Conservation (phyloP, 2,888 invertebrate genomes). For the Drosophila subquinaria region DNA sequence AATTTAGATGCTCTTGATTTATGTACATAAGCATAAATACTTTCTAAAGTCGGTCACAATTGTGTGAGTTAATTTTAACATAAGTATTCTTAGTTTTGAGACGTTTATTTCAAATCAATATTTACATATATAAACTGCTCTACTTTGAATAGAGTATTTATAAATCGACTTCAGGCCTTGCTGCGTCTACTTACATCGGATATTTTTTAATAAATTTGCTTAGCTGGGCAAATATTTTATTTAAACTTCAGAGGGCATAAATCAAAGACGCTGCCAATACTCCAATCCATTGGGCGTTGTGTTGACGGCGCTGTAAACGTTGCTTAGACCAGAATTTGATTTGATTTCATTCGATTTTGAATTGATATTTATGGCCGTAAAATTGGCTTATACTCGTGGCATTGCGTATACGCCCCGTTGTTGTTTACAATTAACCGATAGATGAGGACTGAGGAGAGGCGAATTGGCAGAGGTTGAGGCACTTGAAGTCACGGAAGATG, state of each 20-base stretch:
- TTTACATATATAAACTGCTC: not conserved
- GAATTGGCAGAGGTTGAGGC: not conserved
- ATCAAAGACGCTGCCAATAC: constrained; percentile 53
- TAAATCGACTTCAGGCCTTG: not conserved
- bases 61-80: no score
- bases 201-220: constrained; percentile 70
- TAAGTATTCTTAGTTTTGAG: no score
- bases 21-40: no score
- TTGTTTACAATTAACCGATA: constrained; percentile 53
- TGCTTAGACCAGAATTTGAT: constrained; percentile 31
- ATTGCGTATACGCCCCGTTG: constrained; percentile 45
- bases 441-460: constrained; percentile 3
- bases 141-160: constrained; percentile 14
- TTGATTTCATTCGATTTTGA: constrained; percentile 37
- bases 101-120: not conserved
- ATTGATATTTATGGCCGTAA: constrained; percentile 69
- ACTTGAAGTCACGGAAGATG: constrained; percentile 32
- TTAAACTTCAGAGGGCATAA: constrained; percentile 57
- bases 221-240: constrained; percentile 67
- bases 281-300: not conserved
- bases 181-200: constrained; percentile 5
- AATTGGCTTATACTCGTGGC: constrained; percentile 61
- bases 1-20: no score
- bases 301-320: constrained; percentile 19
- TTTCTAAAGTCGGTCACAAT: no score